Conservation (phyloP, 2,113 vertebrate genomes). For the Prunella fulvescens region DNA sequence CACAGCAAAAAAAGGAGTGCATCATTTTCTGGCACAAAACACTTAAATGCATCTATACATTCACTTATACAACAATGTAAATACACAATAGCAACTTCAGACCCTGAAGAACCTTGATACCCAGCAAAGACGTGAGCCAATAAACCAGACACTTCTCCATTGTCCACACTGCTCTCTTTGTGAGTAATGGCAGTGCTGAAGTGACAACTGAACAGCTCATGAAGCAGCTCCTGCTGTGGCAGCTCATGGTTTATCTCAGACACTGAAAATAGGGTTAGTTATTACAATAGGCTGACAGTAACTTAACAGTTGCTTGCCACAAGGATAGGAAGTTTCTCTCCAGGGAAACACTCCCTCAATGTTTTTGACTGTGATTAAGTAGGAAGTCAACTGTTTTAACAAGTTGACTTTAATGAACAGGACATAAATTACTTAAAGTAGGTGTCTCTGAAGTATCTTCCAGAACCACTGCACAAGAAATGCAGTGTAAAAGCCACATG, state of each 20-base stretch:
- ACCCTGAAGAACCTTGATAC: not conserved
- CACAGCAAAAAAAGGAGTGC: not conserved
- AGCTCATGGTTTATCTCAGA: not conserved
- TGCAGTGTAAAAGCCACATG: not conserved
- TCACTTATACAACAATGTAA: not conserved
- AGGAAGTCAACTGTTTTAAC: not conserved
- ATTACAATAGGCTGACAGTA: not conserved
- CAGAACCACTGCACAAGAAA: not conserved
- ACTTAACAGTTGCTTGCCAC: constrained; percentile 1
- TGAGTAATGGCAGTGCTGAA: not conserved
- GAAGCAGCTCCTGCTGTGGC: constrained; percentile 1
- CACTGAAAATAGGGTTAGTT: not conserved
- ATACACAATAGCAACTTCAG: not conserved
- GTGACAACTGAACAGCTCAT: not conserved
- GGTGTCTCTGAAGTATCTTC: not conserved
- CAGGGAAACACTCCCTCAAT: not conserved
- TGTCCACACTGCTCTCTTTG: not conserved
- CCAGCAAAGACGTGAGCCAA: not conserved
- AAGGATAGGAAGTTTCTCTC: not conserved
- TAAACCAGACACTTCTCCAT: not conserved
- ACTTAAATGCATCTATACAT: not conserved
- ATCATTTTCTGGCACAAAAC: not conserved
- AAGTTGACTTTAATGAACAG: not conserved
- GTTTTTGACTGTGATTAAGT: not conserved
- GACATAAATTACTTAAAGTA: not conserved